Percentiles rank a stretch among this genome's conserved stretches.
phyloP scores from a whole-genome alignment of 2,888 invertebrate genomes.

The Oscheius onirici region DNA sequence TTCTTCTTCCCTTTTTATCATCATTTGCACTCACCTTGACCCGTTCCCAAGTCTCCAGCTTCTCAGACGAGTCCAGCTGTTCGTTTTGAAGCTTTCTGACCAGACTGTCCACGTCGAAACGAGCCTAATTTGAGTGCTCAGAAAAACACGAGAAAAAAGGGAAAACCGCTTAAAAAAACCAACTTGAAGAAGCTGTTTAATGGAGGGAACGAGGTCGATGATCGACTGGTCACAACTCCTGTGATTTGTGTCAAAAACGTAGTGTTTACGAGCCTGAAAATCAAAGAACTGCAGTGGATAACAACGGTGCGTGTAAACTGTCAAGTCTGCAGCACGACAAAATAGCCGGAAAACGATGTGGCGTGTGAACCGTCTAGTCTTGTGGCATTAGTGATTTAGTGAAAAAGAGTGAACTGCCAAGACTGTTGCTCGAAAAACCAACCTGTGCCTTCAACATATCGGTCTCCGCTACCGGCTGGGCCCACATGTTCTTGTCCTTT shows the following conservation, averaged over 20 bases:
- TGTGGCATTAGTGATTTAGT: too few species aligned
- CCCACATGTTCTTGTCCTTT: neutral
- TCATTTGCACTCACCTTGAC: slow-evolving; percentile 44
- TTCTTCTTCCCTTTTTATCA: neutral
- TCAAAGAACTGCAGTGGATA: neutral
- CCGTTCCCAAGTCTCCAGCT: slow-evolving; percentile 50
- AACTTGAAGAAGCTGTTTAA: slow-evolving; percentile 46
- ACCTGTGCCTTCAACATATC: slow-evolving; percentile 26
- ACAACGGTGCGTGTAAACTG: too few species aligned
- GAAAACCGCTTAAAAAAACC: too few species aligned
- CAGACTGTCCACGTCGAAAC: slow-evolving; percentile 51
- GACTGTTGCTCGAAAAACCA: neutral
- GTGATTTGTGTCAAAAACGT: slow-evolving; percentile 63
- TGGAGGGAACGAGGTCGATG: slow-evolving; percentile 47
- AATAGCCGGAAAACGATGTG: too few species aligned
- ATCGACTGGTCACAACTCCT: slow-evolving; percentile 60
- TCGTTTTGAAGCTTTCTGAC: slow-evolving; percentile 41
- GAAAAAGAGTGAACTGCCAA: neutral
- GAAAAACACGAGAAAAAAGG: too few species aligned
- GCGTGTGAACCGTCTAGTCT: too few species aligned
- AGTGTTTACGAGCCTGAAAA: slow-evolving; percentile 55
- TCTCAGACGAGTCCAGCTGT: slow-evolving; percentile 39
- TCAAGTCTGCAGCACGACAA: neutral
- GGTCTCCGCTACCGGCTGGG: neutral
- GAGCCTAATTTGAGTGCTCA: too few species aligned